Evolutionary conservation across 2,113 vertebrate genomes (phyloP).

Genomic region (Cololabis saira): DNA sequence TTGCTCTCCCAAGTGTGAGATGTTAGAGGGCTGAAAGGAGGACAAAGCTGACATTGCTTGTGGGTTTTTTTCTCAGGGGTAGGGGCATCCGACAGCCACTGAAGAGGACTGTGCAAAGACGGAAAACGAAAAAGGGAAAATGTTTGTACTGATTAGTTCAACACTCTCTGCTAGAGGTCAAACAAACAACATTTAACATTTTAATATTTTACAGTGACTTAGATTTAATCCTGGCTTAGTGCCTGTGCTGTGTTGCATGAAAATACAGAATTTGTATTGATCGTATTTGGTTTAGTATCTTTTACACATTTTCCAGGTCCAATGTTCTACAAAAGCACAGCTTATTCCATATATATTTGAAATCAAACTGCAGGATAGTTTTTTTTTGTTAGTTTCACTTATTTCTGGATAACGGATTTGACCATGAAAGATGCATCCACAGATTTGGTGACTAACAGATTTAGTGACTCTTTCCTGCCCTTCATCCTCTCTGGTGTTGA

Average conservation of each 20-base stretch:
- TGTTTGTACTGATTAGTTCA: slow-evolving; percentile 11
- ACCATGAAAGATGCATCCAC: too few relatives aligned
- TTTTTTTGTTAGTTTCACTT: too few relatives aligned
- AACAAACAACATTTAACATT: neutral
- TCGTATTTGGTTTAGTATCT: too few relatives aligned
- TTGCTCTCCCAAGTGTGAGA: slow-evolving; percentile 50
- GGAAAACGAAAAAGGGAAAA: slow-evolving; percentile 33
- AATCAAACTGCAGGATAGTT: too few relatives aligned
- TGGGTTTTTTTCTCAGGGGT: slow-evolving; percentile 57
- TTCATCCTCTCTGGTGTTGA: slow-evolving; percentile 73
- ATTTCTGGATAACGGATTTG: too few relatives aligned
- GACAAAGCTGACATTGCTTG: slow-evolving; percentile 63
- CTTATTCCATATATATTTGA: too few relatives aligned
- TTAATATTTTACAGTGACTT: too few relatives aligned
- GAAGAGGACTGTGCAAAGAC: slow-evolving; percentile 22
- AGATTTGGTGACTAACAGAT: slow-evolving; percentile 10
- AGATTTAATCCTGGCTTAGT: too few relatives aligned
- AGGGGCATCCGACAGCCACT: slow-evolving; percentile 28
- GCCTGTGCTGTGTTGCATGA: too few relatives aligned
- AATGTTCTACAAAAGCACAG: too few relatives aligned
- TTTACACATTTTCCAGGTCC: too few relatives aligned
- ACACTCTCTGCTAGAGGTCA: neutral
- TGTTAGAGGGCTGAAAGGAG: slow-evolving; percentile 58
- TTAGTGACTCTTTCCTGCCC: slow-evolving; percentile 69
- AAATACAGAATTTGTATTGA: too few relatives aligned